Percentiles rank a stretch among this genome's conserved stretches.
Conservation (phyloP, 2,888 invertebrate genomes). For the Conchocele bisecta region DNA sequence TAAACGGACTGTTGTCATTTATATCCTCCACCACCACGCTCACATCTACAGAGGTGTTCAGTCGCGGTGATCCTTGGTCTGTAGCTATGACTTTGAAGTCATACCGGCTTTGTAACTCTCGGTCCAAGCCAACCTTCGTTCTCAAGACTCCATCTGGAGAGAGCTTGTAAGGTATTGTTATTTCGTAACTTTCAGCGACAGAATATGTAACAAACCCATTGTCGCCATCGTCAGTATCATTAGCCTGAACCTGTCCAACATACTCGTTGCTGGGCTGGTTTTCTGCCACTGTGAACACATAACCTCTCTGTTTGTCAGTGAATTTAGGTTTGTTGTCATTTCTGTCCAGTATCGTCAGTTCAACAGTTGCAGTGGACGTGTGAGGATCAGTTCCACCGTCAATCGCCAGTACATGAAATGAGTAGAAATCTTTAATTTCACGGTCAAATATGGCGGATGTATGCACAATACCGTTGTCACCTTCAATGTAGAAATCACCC, state of each 20-base stretch:
- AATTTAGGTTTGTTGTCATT: conserved; percentile 75
- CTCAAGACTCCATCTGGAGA: conserved; percentile 65
- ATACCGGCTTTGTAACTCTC: conserved; percentile 66
- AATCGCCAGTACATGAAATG: conserved; percentile 68
- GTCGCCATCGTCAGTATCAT: conserved; percentile 65
- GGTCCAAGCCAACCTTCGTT: conserved; percentile 66
- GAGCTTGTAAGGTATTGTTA: conserved; percentile 64
- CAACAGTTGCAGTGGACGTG: conserved; percentile 64
- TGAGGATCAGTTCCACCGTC: conserved; percentile 68
- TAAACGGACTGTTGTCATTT: conserved; percentile 69
- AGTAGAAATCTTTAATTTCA: conserved; percentile 62
- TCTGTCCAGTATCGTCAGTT: conserved; percentile 64
- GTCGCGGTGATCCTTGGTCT: conserved; percentile 71
- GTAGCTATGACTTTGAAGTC: conserved; percentile 70
- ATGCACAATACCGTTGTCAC: conserved; percentile 63
- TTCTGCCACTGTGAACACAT: conserved; percentile 67
- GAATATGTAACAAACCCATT: conserved; percentile 69
- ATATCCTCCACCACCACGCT: conserved; percentile 59
- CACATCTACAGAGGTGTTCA: conserved; percentile 55
- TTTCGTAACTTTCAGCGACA: conserved; percentile 39
- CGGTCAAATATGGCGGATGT: conserved; percentile 70
- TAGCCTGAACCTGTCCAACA: conserved; percentile 66
- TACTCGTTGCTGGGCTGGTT: conserved; percentile 56
- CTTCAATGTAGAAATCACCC: conserved; percentile 65
- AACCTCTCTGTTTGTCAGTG: conserved; percentile 51